phyloP scores from a whole-genome alignment of 2,888 invertebrate genomes.

The Oscheius myriophilus region DNA sequence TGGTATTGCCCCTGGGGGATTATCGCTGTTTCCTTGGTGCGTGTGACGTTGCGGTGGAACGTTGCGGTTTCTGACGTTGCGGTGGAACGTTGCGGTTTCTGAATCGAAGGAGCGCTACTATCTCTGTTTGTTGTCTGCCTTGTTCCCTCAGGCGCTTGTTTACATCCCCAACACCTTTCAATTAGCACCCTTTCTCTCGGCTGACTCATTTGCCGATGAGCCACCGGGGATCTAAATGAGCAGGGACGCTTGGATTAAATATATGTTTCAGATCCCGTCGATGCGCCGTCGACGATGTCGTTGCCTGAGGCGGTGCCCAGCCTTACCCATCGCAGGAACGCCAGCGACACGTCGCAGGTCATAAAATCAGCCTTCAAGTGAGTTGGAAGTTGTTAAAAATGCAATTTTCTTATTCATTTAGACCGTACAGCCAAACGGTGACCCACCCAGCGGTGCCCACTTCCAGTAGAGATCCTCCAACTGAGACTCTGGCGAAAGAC shows the following conservation, averaged over 20 bases:
- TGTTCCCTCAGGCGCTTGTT: no score
- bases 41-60: neutral
- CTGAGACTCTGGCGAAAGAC: neutral
- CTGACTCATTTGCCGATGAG: no score
- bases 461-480: neutral
- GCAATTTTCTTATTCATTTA: slow-evolving; percentile 9
- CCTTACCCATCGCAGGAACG: slow-evolving; percentile 37
- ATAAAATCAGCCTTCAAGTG: slow-evolving; percentile 56
- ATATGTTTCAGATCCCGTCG: neutral
- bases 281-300: slow-evolving; percentile 24
- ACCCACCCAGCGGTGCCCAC: slow-evolving; percentile 2
- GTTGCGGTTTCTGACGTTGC: no score
- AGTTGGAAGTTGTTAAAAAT: slow-evolving; percentile 9
- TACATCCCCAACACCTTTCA: no score
- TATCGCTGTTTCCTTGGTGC: neutral
- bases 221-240: neutral
- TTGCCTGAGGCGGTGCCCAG: slow-evolving; percentile 7
- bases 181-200: no score
- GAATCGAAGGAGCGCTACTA: no score
- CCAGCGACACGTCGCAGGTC: slow-evolving; percentile 44
- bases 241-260: neutral
- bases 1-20: neutral
- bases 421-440: slow-evolving; percentile 50
- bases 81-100: no score
- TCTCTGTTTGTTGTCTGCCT: no score